phyloP scores from a whole-genome alignment of 2,113 vertebrate species.

The Panthera uncia region DNA sequence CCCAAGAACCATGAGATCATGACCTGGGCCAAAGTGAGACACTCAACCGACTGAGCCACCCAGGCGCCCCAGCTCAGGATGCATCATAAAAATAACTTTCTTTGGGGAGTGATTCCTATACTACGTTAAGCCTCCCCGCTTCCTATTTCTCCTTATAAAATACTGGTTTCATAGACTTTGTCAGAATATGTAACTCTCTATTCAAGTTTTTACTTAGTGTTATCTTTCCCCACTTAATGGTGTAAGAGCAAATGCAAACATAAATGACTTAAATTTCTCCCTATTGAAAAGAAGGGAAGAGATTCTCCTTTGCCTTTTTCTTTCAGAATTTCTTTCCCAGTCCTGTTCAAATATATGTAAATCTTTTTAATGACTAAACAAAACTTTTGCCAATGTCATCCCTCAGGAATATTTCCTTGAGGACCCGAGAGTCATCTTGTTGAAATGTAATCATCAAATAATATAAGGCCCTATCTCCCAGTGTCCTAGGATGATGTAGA shows the following conservation, averaged over 20 bases:
- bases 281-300: not conserved
- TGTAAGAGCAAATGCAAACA: not conserved
- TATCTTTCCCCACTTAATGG: not conserved
- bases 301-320: not conserved
- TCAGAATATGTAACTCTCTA: not conserved
- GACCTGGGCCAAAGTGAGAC: too few species aligned
- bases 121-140: not conserved
- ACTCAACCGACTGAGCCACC: too few species aligned
- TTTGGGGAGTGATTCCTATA: not conserved
- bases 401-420: slow-evolving; percentile 35
- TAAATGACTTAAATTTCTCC: slow-evolving; percentile 16
- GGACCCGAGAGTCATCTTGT: not conserved
- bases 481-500: not conserved
- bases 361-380: slow-evolving; percentile 10
- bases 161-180: not conserved
- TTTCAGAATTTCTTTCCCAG: not conserved
- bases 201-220: not conserved
- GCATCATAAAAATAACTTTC: not conserved
- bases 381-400: not conserved
- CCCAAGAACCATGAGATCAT: too few species aligned
- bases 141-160: not conserved
- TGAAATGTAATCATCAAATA: slow-evolving; percentile 44
- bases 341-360: not conserved
- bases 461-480: not conserved
- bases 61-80: too few species aligned